Evolutionary conservation across 2,113 vertebrate species (phyloP).

Genomic region (Eretmochelys imbricata): DNA sequence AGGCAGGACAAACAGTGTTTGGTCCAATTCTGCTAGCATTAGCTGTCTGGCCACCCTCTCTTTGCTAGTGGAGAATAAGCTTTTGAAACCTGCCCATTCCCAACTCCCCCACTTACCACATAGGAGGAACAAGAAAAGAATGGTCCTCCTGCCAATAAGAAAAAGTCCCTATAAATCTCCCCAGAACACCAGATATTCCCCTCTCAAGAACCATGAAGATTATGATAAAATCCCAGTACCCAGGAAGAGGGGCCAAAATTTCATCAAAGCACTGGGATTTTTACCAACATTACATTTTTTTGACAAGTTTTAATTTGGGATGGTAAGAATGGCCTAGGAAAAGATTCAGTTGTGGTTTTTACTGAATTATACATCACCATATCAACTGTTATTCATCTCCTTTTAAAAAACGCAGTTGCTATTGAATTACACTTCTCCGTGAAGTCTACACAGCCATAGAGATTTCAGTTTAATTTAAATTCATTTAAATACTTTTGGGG

Average conservation of each 20-base stretch:
- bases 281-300: not conserved
- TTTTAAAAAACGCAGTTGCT: not conserved
- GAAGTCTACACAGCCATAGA: rapidly evolving
- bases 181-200: not conserved
- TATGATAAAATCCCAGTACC: not conserved
- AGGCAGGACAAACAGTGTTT: not conserved
- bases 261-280: not conserved
- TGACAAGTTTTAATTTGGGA: not conserved
- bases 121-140: not conserved
- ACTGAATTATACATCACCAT: not conserved
- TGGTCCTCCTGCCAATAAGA: not conserved
- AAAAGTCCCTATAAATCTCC: not conserved
- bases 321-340: not conserved
- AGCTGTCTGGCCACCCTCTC: not conserved
- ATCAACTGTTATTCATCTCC: not conserved
- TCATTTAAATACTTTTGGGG: not conserved
- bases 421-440: not conserved
- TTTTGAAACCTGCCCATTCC: conserved; percentile 3
- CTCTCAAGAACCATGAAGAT: not conserved
- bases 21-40: not conserved
- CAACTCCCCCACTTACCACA: not conserved
- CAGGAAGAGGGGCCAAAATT: not conserved
- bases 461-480: not conserved
- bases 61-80: conserved; percentile 9
- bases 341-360: not conserved